A percentile compares a stretch with the other conserved stretches of the same genome.
These are phyloP conservation scores for Hydrolagus colliei DNA, from an alignment of 2,797 vertebrate species.

Conservation along the genomic window DNA sequence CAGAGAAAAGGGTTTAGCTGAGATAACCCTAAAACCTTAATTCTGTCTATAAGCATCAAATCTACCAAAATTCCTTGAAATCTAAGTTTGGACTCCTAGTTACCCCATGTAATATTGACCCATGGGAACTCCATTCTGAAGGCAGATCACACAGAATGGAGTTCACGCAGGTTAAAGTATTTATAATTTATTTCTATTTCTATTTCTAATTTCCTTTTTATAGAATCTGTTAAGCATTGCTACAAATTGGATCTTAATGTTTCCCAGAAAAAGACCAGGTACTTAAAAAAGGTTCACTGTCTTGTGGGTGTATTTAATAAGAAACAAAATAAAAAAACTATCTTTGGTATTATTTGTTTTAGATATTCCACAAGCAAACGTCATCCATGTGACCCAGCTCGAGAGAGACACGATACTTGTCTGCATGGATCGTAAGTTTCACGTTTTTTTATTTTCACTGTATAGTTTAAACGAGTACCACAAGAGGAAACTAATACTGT, in stretches of 20 bases:
- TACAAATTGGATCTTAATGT: background rate
- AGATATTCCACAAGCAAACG: slow-evolving; percentile 81
- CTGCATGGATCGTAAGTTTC: slow-evolving; percentile 80
- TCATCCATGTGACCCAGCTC: slow-evolving; percentile 83
- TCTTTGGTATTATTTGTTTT: slow-evolving; percentile 9
- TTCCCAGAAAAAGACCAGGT: background rate
- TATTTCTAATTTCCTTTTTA: too few relatives aligned
- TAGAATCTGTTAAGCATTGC: too few relatives aligned
- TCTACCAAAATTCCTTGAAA: too few relatives aligned
- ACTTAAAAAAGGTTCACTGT: background rate
- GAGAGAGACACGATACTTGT: slow-evolving; percentile 89
- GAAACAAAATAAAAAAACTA: background rate
- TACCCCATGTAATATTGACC: too few relatives aligned
- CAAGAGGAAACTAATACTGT: background rate
- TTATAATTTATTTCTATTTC: too few relatives aligned
- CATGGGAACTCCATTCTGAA: too few relatives aligned
- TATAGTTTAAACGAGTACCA: background rate
- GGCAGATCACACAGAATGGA: too few relatives aligned
- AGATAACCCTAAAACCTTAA: too few relatives aligned
- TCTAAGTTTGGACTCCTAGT: too few relatives aligned
- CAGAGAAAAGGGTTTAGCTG: too few relatives aligned
- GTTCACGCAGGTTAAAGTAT: too few relatives aligned
- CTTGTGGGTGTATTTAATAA: background rate
- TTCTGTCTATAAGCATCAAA: too few relatives aligned
- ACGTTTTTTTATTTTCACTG: background rate